phyloP scores from a whole-genome alignment of 2,888 invertebrate genomes.

The Cryptophagus acutangulus region DNA sequence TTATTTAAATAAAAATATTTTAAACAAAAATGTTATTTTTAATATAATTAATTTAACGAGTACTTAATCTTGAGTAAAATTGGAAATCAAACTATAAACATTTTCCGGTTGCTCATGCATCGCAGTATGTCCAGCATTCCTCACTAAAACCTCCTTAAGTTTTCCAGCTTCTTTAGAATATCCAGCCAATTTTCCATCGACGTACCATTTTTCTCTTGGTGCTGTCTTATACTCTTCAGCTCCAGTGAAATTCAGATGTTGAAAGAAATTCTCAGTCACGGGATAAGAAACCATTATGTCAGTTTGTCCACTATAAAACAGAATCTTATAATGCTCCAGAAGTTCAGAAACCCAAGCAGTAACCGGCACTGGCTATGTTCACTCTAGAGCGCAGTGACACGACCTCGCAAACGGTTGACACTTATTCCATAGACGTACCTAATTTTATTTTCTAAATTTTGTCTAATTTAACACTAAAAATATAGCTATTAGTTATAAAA shows the following conservation, averaged over 20 bases:
- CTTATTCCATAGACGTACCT: no score
- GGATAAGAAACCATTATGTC: slow-evolving; percentile 86
- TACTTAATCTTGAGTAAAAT: no score
- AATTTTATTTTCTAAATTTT: no score
- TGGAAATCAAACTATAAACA: slow-evolving; percentile 61
- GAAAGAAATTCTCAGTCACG: slow-evolving; percentile 70
- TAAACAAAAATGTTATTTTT: no score
- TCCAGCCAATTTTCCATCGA: slow-evolving; percentile 63
- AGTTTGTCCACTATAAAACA: slow-evolving; percentile 82
- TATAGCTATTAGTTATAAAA: no score
- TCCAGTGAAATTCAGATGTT: slow-evolving; percentile 62
- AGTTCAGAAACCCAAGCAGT: slow-evolving; percentile 50
- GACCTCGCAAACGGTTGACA: no score
- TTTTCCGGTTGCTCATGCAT: slow-evolving; percentile 71
- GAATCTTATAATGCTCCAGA: slow-evolving; percentile 60
- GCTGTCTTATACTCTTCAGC: slow-evolving; percentile 60
- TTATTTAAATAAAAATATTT: no score
- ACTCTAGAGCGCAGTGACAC: no score
- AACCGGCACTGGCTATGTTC: no score
- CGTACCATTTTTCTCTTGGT: slow-evolving; percentile 61
- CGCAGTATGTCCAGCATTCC: slow-evolving; percentile 82
- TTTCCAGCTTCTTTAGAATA: slow-evolving; percentile 65
- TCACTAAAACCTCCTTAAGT: slow-evolving; percentile 65
- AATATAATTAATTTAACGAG: no score
- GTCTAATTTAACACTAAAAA: no score